Evolutionary conservation across 2,888 invertebrate species (phyloP), one percentile per base, ranked within the genome.

Genomic region (Leptinotarsa peninsularis): DNA sequence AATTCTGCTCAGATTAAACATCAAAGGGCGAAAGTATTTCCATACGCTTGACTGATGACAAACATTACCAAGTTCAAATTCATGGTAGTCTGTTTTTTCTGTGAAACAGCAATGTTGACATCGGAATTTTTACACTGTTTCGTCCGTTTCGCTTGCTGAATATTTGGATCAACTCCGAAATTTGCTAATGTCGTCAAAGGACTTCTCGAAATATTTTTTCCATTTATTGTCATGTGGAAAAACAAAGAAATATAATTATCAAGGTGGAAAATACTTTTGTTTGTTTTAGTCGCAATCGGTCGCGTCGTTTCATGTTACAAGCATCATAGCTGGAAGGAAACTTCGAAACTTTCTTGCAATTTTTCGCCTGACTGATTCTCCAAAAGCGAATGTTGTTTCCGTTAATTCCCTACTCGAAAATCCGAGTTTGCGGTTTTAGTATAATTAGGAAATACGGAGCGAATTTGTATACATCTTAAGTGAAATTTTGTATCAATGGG

Each of bases 341-440:
- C 17, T 14, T 4, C 33, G 5, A n/a, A 63, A 33, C 33, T 60
- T 23, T 13, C 60, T 43, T 17, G 63, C 17, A 63, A 63, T 63
- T 63, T 63, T 63, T 33, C 63, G 63, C 63, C 27, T 33, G 33
- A 33, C 33, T 33, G 63, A 63, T 14, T 33, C 27, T 27, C 27
- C 33, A 5, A 63, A 7, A 27, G n/a, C 5, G 63, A 63, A 63
- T 27, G 27, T 13, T 33, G 63, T 63, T 63, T 33, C 2, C n/a
- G 15, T 63, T 63, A 27, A 58, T 58, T 18, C 18, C 56, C 14
- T 18, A 21, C 21, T 58, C 18, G 5, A 21, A 21, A 58, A 63
- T 33, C 27, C 27, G 63, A 15, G 23, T 63, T 23, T 63, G 23
- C 17, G 23, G 33, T 33, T 58, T 58, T 18, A 58, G 10, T 21